These are phyloP conservation scores for Apostichopus japonicus DNA, from an alignment of 35 echinoderm and acorn worm genomes.

Conservation along the genomic window DNA sequence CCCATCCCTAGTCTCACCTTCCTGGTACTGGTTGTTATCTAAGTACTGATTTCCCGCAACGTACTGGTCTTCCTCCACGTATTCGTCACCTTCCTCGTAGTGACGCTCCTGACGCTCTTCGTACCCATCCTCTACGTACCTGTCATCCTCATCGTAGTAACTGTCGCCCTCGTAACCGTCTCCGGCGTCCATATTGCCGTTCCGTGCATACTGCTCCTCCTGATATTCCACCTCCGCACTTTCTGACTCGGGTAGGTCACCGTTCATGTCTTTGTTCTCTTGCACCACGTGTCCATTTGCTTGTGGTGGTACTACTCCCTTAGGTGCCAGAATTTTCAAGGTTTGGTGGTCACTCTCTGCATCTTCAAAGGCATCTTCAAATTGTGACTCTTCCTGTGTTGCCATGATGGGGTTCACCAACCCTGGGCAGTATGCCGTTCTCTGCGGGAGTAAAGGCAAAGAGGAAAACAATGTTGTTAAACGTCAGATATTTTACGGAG, in stretches of 20 bases:
- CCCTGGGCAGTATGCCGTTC: slow-evolving; percentile 47
- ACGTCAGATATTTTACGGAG: too few species aligned
- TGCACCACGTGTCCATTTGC: slow-evolving; percentile 51
- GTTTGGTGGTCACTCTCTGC: slow-evolving; percentile 85
- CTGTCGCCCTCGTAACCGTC: slow-evolving; percentile 22
- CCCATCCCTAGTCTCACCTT: neutral
- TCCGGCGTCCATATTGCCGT: slow-evolving; percentile 43
- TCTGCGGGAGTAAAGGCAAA: slow-evolving; percentile 10
- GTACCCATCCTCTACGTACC: slow-evolving; percentile 61
- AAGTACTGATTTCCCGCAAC: slow-evolving; percentile 37
- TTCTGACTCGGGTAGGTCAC: slow-evolving; percentile 89
- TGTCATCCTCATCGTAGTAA: slow-evolving; percentile 64
- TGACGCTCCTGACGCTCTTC: slow-evolving; percentile 53
- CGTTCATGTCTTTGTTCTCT: slow-evolving; percentile 63
- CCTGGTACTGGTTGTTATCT: slow-evolving; percentile 6
- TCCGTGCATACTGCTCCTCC: slow-evolving; percentile 17
- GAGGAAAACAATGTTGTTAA: neutral
- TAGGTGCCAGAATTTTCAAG: slow-evolving; percentile 41
- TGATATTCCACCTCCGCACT: slow-evolving; percentile 65
- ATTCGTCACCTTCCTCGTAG: slow-evolving; percentile 54
- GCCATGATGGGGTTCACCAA: slow-evolving; percentile 73
- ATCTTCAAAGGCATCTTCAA: slow-evolving; percentile 91
- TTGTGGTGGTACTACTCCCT: slow-evolving; percentile 23
- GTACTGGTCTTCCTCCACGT: slow-evolving; percentile 1
- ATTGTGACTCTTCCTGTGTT: slow-evolving; percentile 75